Evolutionary conservation across 1,140 invertebrate genomes (phyloP).

Genomic region (Dreissena rostriformis): DNA sequence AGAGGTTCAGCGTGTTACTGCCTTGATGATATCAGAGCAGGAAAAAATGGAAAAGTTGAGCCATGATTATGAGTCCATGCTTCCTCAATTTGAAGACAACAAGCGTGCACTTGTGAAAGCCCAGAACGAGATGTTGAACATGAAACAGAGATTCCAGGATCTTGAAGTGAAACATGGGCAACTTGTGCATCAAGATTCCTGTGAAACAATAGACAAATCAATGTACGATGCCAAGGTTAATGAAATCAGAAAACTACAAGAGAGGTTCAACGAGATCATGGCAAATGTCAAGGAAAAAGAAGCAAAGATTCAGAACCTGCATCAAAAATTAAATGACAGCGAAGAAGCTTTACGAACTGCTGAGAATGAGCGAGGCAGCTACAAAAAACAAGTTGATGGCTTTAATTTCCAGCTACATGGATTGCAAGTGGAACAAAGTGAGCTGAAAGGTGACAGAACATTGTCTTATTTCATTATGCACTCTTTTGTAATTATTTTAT

Average conservation of each 20-base stretch:
- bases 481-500: too few species aligned
- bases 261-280: conserved; percentile 65
- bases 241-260: conserved; percentile 69
- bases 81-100: conserved; percentile 80
- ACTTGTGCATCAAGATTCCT: conserved; percentile 70
- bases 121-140: conserved; percentile 83
- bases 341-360: conserved; percentile 67
- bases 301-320: conserved; percentile 65
- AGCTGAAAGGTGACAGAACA: conserved; percentile 51
- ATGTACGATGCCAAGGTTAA: conserved; percentile 70
- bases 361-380: conserved; percentile 68
- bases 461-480: too few species aligned
- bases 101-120: conserved; percentile 81
- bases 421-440: conserved; percentile 67
- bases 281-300: conserved; percentile 68
- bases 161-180: conserved; percentile 80
- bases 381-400: conserved; percentile 77
- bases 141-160: conserved; percentile 82
- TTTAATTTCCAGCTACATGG: conserved; percentile 77
- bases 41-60: conserved; percentile 78
- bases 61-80: conserved; percentile 77
- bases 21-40: conserved; percentile 66
- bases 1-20: conserved; percentile 90
- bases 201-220: conserved; percentile 69
- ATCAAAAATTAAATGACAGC: conserved; percentile 68